Conservation (phyloP, 2,113 vertebrate genomes). For the Dinomys branickii region DNA sequence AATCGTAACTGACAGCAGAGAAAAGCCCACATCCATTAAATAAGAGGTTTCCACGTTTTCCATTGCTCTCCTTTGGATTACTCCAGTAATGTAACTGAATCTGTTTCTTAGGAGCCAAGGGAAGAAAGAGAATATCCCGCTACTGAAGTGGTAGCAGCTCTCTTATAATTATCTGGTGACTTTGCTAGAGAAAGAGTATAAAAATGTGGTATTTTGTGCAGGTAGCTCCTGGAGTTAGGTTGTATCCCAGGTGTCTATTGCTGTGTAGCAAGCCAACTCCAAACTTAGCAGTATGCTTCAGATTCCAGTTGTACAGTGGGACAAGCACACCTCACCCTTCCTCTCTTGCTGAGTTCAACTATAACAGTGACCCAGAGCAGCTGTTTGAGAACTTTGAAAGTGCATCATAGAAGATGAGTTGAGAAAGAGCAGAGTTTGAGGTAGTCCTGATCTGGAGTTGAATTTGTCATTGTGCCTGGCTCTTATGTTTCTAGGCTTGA, state of each 20-base stretch:
- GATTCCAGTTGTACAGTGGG: background rate
- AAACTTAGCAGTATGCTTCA: background rate
- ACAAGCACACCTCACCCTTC: background rate
- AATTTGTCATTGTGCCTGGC: background rate
- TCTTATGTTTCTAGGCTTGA: background rate
- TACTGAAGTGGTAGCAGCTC: background rate
- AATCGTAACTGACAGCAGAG: background rate
- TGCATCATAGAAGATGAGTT: background rate
- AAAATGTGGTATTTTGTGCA: background rate
- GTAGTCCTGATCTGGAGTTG: background rate
- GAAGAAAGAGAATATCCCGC: slow-evolving; percentile 19
- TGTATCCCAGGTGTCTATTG: background rate
- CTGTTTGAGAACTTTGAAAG: slow-evolving; percentile 3
- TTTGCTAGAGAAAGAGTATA: slow-evolving; percentile 18
- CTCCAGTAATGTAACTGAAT: background rate
- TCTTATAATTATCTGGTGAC: background rate
- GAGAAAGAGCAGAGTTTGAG: background rate
- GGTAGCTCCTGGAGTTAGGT: background rate
- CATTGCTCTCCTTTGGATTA: slow-evolving; percentile 10
- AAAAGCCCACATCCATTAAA: background rate
- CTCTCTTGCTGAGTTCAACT: background rate
- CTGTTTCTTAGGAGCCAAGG: slow-evolving; percentile 1
- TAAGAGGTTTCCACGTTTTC: background rate
- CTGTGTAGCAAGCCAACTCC: background rate
- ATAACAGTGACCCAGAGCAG: background rate